These are phyloP conservation scores for Radopholus similis DNA, from an alignment of 1,140 invertebrate species.

Conservation along the genomic window DNA sequence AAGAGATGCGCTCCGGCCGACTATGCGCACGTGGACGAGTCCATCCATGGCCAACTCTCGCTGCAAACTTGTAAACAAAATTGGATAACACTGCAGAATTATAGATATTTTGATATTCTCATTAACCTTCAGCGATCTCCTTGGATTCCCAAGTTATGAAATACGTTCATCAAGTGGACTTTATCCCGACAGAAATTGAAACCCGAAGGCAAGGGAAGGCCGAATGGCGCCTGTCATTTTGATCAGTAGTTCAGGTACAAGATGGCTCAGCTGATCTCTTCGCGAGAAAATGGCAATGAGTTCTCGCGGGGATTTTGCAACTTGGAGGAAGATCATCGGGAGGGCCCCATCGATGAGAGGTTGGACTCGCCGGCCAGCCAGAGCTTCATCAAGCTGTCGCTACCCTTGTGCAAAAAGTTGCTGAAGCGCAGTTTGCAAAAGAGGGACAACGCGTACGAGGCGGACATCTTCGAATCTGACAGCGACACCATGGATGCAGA, in stretches of 20 bases:
- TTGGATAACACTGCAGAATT: neutral
- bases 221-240: too few relatives aligned
- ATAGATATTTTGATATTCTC: neutral
- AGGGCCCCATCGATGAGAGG: neutral
- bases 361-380: neutral
- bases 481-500: neutral
- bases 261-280: too few relatives aligned
- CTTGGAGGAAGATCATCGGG: conserved; percentile 8
- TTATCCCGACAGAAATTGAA: conserved; percentile 13
- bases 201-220: conserved; percentile 11
- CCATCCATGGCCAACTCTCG: neutral
- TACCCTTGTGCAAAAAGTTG: too few relatives aligned
- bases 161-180: conserved; percentile 10
- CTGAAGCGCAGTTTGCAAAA: too few relatives aligned
- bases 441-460: neutral
- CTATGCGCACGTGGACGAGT: neutral
- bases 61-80: neutral
- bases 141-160: conserved; percentile 16
- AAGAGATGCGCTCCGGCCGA: conserved; percentile 3
- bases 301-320: neutral
- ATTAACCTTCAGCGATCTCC: conserved; percentile 10
- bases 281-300: too few relatives aligned
- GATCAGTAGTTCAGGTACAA: too few relatives aligned
- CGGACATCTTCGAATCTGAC: neutral
- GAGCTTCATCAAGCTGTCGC: conserved; percentile 5